phyloP scores from a whole-genome alignment of 2,113 vertebrate species.

The Pachypanchax playfairii region DNA sequence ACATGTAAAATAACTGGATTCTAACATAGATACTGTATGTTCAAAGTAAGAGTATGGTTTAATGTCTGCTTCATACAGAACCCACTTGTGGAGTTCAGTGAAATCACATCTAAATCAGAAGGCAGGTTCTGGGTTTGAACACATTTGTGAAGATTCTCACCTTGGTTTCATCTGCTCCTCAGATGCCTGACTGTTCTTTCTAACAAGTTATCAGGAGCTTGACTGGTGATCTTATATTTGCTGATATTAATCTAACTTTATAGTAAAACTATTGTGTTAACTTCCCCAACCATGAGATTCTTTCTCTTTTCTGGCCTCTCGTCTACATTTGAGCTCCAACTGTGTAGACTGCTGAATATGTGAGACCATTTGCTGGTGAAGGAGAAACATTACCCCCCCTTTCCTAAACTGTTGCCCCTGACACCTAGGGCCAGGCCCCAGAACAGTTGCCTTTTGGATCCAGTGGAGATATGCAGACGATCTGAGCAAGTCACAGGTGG shows the following conservation, averaged over 20 bases:
- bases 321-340: conserved; percentile 16
- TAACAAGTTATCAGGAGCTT: neutral
- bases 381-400: conserved; percentile 39
- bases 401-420: conserved; percentile 28
- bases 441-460: conserved; percentile 63
- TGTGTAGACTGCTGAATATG: conserved; percentile 1
- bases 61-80: neutral
- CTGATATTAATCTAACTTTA: conserved; percentile 13
- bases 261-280: neutral
- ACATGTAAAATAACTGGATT: neutral
- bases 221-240: conserved; percentile 10
- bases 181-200: neutral
- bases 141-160: neutral
- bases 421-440: conserved; percentile 34
- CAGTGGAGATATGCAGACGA: conserved; percentile 57
- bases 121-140: neutral
- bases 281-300: neutral
- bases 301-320: conserved; percentile 3
- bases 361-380: conserved; percentile 42
- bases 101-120: neutral
- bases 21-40: conserved; percentile 6
- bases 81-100: neutral
- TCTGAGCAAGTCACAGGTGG: conserved; percentile 58
- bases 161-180: neutral
- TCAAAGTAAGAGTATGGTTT: neutral